phyloP scores from a whole-genome alignment of 2,888 invertebrate species.

The Notocelia uddmanniana region DNA sequence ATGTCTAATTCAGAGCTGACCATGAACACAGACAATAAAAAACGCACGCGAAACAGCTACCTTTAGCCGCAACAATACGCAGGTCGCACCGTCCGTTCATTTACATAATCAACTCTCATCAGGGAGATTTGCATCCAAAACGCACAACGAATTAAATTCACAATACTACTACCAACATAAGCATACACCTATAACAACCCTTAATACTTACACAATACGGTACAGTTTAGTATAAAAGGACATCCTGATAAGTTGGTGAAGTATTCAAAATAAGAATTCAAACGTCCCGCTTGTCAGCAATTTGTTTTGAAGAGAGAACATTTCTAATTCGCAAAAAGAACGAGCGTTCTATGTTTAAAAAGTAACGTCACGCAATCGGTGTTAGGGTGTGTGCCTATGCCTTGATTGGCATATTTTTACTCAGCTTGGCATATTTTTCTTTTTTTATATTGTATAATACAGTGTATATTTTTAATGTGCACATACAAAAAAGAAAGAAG shows the following conservation, averaged over 20 bases:
- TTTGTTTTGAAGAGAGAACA: slow-evolving; percentile 84
- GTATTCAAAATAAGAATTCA: slow-evolving; percentile 77
- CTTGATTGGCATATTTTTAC: too few species aligned
- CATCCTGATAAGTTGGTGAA: slow-evolving; percentile 52
- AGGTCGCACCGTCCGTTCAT: slow-evolving; percentile 64
- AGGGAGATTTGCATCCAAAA: slow-evolving; percentile 77
- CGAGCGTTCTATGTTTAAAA: slow-evolving; percentile 81
- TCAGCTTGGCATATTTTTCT: too few species aligned
- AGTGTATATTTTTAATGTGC: too few species aligned
- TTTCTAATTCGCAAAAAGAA: slow-evolving; percentile 84
- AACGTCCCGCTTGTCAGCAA: slow-evolving; percentile 84
- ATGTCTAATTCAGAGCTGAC: slow-evolving; percentile 8
- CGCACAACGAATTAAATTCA: slow-evolving; percentile 72
- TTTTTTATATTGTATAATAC: too few species aligned
- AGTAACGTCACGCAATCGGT: slow-evolving; percentile 80
- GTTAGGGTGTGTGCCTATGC: slow-evolving; percentile 54
- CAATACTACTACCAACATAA: slow-evolving; percentile 57
- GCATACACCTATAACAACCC: slow-evolving; percentile 49
- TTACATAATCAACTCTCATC: slow-evolving; percentile 81
- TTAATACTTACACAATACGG: slow-evolving; percentile 48
- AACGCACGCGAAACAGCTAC: slow-evolving; percentile 35
- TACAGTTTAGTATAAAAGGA: slow-evolving; percentile 24
- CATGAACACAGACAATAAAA: slow-evolving; percentile 27
- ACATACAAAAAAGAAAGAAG: too few species aligned
- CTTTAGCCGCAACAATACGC: slow-evolving; percentile 61